Evolutionary conservation across 2,797 vertebrate species (phyloP), one percentile per base, ranked within the genome.

Genomic region (Cuculus canorus): DNA sequence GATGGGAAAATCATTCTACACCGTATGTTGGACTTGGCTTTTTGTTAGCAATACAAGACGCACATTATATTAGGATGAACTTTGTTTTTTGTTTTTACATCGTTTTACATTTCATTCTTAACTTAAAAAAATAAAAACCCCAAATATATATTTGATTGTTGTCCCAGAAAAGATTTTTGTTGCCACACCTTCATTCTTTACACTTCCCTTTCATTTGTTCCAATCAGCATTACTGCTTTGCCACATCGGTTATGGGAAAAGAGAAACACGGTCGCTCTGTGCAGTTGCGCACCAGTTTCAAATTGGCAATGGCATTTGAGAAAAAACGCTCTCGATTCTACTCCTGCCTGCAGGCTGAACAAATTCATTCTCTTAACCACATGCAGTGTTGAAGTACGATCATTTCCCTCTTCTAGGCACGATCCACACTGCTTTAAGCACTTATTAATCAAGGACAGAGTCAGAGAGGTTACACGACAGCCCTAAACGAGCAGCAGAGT

Each of bases 101-200:
- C 76, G 91, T 97, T 97, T 97, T 98, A 98, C 97, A 98, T 93
- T 96, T 98, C 97, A 98, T 97, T 98, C 97, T 96, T 97, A 98
- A 98, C 97, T 98, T 97, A 97, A 98, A 98, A 98, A 97, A 97
- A 97, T 95, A 90, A 97, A 96, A 85, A 54, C 96, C 90, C 91
- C 92, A 98, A 98, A 98, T 96, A 98, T 97, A 98, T 97, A 98
- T 98, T 98, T 97, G 96, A 89, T 90, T 96, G 92, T 97, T 97
- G 98, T 98, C 98, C 98, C 97, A 97, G 95, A 96, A 98, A 98
- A 98, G 98, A 99, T 98, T 96, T 94, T 81, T 91, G 87, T 93
- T 92, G 87, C 89, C 71, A 86, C 69, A 84, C 89, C 87, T 95
- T 76, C 64, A 41, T 86, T 75, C 57, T 79, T 88, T 80, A 86